A percentile compares a stretch with the other conserved stretches of the same genome.
Conservation (phyloP, 2,888 invertebrate species). For the Platycheirus rosarum region DNA sequence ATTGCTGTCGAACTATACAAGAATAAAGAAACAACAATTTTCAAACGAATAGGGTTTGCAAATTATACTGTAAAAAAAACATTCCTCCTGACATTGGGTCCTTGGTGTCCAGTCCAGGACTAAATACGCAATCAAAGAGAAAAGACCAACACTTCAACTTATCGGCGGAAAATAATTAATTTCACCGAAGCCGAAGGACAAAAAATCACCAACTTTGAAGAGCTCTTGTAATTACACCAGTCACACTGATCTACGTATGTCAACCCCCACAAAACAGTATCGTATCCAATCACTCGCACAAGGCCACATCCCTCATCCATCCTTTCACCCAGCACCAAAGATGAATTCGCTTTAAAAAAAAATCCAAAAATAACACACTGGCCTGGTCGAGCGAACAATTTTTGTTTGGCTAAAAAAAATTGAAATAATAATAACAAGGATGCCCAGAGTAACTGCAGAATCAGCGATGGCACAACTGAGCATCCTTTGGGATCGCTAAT, state of each 20-base stretch:
- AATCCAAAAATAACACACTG: slow-evolving; percentile 33
- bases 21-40: not conserved
- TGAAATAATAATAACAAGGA: slow-evolving; percentile 32
- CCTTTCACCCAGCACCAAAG: not conserved
- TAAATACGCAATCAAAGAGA: slow-evolving; percentile 38
- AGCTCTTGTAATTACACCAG: slow-evolving; percentile 47
- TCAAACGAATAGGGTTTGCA: slow-evolving; percentile 3
- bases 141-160: slow-evolving; percentile 40
- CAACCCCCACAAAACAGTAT: not conserved
- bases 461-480: slow-evolving; percentile 46
- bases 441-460: slow-evolving; percentile 48
- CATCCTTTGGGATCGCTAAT: slow-evolving; percentile 70
- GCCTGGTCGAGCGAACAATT: slow-evolving; percentile 21
- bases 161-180: slow-evolving; percentile 68
- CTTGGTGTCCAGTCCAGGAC: not conserved
- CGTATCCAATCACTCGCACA: not conserved
- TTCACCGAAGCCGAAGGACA: slow-evolving; percentile 35
- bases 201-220: slow-evolving; percentile 43
- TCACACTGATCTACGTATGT: slow-evolving; percentile 31
- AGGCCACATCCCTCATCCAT: not conserved
- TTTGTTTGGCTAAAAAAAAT: slow-evolving; percentile 12
- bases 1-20: slow-evolving; percentile 56
- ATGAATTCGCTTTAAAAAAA: slow-evolving; percentile 1
- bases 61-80: slow-evolving; percentile 36
- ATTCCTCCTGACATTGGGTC: slow-evolving; percentile 15